Evolutionary conservation across 2,888 invertebrate genomes (phyloP), one percentile per base, ranked within the genome.

Genomic region (Sarcophaga subvicina): DNA sequence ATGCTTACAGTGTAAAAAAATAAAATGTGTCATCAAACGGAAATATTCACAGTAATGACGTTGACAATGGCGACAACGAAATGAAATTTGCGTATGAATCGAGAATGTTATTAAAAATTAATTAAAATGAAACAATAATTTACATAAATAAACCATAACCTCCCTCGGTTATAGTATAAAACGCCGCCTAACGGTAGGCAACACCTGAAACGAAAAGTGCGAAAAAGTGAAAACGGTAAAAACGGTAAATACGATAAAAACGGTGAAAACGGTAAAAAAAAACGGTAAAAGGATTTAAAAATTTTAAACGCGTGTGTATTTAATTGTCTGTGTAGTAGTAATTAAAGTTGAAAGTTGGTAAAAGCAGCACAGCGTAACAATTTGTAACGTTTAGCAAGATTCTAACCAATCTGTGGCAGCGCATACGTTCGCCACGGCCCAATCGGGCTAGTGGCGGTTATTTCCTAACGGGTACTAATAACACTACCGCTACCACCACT

Each of bases 361-460:
- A 54, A 14, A 14, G 54, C 54, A 14, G 4, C 17, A 54, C 12
- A 54, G 54, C 54, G 54, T 17, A 14, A 49, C n/a, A 80, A 20
- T 60, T 67, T 14, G 37, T 66, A 64, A 60, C 70, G 59, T 49
- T 60, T 81, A 81, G 90, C 88, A 90, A 90, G 88, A 92, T 88
- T 90, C 87, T 92, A 90, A 91, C 91, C 92, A 93, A 93, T 92
- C 92, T 93, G 93, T 93, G 93, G 93, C 91, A 93, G 88, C 91
- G 92, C 84, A 89, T 93, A 86, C 91, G 92, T 90, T 91, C 93
- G 93, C 93, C 93, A 92, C 93, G 93, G 93, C 93, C 93, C 91
- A 91, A 91, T 89, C 90, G 93, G 93, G 93, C 93, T 91, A 91
- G 92, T 93, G 93, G 93, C 92, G 93, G 93, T 92, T 93, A 92